These are phyloP conservation scores for Tenrec ecaudatus DNA, from an alignment of 2,113 vertebrate genomes.

Conservation along the genomic window DNA sequence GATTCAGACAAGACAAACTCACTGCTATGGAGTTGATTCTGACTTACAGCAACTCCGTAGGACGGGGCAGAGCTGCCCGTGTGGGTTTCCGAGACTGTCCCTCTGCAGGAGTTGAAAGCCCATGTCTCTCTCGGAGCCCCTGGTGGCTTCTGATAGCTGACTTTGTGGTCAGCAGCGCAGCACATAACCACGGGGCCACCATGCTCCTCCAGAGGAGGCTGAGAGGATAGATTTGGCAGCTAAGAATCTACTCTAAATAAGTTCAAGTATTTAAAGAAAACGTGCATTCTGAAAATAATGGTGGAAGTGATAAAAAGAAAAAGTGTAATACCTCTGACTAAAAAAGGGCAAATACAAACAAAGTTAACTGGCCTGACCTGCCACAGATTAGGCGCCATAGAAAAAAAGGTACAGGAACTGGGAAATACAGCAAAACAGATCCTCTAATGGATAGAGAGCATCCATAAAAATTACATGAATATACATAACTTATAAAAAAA, in stretches of 20 bases:
- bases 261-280: neutral
- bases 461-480: neutral
- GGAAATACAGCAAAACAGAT: neutral
- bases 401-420: neutral
- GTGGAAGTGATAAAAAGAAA: neutral
- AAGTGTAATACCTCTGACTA: neutral
- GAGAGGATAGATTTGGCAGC: neutral
- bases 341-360: neutral
- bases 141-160: too few species aligned
- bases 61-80: too few species aligned
- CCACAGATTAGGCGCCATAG: neutral
- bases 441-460: neutral
- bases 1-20: neutral
- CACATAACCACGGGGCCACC: too few species aligned
- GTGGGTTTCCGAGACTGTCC: too few species aligned
- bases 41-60: too few species aligned
- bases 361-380: neutral
- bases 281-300: neutral
- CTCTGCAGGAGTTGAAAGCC: too few species aligned
- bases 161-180: too few species aligned
- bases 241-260: neutral
- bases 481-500: neutral
- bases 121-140: too few species aligned
- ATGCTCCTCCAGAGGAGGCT: too few species aligned
- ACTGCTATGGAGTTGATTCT: too few species aligned